Evolutionary conservation across 92 coral and sea anemone genomes (phyloP).

Genomic region (Porites divaricata): DNA sequence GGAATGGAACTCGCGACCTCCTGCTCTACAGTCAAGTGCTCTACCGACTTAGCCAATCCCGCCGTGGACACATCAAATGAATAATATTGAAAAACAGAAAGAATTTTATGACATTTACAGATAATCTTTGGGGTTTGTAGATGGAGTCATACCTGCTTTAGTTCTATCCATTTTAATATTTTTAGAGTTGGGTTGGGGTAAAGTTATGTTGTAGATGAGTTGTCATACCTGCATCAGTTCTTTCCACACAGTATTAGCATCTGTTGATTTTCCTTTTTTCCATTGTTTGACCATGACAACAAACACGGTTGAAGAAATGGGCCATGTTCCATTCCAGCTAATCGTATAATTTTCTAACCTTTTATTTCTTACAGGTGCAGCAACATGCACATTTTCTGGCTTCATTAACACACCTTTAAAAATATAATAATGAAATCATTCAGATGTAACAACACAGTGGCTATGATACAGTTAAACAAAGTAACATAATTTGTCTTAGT

Average conservation of each 20-base stretch:
- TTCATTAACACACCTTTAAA: conserved; percentile 8
- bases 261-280: background rate
- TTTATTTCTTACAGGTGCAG: background rate
- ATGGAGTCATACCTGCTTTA: too few relatives aligned
- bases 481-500: background rate
- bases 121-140: too few relatives aligned
- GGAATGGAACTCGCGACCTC: too few relatives aligned
- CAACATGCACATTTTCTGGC: conserved; percentile 13
- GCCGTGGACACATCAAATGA: too few relatives aligned
- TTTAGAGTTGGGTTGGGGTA: too few relatives aligned
- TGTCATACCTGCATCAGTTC: conserved; percentile 20
- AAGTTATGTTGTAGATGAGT: too few relatives aligned
- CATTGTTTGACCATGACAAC: background rate
- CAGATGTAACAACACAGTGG: background rate
- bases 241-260: background rate
- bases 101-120: too few relatives aligned
- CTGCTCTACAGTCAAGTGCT: too few relatives aligned
- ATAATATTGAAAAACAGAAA: too few relatives aligned
- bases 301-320: conserved; percentile 1
- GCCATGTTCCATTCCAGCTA: conserved; percentile 26
- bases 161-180: too few relatives aligned
- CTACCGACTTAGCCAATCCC: too few relatives aligned
- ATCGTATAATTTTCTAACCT: background rate
- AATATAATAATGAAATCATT: background rate
- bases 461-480: background rate